Evolutionary conservation across 2,113 vertebrate species (phyloP).

Genomic region (Chroicocephalus ridibundus): DNA sequence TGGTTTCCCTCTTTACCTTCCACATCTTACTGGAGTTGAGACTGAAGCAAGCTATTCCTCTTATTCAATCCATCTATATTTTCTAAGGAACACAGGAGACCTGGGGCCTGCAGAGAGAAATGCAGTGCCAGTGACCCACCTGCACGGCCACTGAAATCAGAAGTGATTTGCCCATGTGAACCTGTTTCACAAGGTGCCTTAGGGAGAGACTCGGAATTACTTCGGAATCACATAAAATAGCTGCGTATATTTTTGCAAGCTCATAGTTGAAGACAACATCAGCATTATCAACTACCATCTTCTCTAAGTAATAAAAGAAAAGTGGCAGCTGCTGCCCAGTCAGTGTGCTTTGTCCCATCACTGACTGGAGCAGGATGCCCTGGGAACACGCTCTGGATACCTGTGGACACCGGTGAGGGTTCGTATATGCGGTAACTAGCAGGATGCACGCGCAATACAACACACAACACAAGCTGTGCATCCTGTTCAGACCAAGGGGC

Average conservation of each 20-base stretch:
- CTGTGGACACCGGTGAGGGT: background rate
- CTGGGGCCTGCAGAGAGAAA: background rate
- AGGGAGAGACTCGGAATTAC: background rate
- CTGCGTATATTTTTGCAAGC: background rate
- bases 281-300: background rate
- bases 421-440: rapidly evolving
- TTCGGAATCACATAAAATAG: background rate
- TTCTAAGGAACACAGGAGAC: background rate
- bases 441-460: background rate
- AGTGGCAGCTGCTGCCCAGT: background rate
- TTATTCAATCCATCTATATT: background rate
- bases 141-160: background rate
- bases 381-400: background rate
- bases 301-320: background rate
- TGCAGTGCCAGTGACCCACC: background rate
- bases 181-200: background rate
- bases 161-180: background rate
- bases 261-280: background rate
- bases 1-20: background rate
- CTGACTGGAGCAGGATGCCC: background rate
- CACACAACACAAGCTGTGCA: rapidly evolving
- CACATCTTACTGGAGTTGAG: background rate
- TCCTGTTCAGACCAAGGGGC: background rate
- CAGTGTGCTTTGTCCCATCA: background rate
- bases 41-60: background rate